Conservation (phyloP, 2,888 invertebrate genomes). For the Drosophila neonasuta region DNA sequence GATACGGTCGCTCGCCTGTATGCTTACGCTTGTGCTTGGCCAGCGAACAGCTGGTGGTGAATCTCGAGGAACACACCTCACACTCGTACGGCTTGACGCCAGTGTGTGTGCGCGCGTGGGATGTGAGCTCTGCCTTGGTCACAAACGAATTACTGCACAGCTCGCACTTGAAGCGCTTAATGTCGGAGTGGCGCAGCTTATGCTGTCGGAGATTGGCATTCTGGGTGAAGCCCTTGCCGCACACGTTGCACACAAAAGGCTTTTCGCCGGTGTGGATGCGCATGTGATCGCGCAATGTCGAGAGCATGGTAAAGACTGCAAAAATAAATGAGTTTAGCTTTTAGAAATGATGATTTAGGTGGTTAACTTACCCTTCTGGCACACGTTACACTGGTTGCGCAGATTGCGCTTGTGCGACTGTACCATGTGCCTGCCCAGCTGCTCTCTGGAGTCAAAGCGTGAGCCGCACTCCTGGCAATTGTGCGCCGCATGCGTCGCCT, state of each 20-base stretch:
- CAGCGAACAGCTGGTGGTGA: constrained; percentile 85
- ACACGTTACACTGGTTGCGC: constrained; percentile 83
- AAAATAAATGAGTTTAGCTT: not conserved
- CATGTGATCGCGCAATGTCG: constrained; percentile 85
- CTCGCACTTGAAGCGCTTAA: constrained; percentile 81
- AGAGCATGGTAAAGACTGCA: constrained; percentile 83
- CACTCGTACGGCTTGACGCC: constrained; percentile 86
- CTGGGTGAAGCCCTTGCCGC: constrained; percentile 85
- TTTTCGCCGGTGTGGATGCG: constrained; percentile 85
- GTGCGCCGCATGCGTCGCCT: constrained; percentile 74
- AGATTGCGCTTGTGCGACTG: constrained; percentile 82
- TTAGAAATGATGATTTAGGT: not conserved
- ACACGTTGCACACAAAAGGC: constrained; percentile 84
- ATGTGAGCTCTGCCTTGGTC: constrained; percentile 83
- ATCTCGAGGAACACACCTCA: constrained; percentile 84
- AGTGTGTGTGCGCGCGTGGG: constrained; percentile 84
- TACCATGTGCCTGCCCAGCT: constrained; percentile 83
- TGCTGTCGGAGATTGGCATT: constrained; percentile 85
- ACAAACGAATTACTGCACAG: constrained; percentile 83
- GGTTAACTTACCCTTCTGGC: constrained; percentile 73
- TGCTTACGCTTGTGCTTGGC: constrained; percentile 85
- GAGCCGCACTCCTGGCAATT: constrained; percentile 81
- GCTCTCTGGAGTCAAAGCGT: constrained; percentile 82
- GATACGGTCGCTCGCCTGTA: constrained; percentile 85
- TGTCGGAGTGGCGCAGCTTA: constrained; percentile 84